Base-by-base conservation (phyloP, 35 echinoderm and acorn worm genomes). In the Acanthaster planci region DNA sequence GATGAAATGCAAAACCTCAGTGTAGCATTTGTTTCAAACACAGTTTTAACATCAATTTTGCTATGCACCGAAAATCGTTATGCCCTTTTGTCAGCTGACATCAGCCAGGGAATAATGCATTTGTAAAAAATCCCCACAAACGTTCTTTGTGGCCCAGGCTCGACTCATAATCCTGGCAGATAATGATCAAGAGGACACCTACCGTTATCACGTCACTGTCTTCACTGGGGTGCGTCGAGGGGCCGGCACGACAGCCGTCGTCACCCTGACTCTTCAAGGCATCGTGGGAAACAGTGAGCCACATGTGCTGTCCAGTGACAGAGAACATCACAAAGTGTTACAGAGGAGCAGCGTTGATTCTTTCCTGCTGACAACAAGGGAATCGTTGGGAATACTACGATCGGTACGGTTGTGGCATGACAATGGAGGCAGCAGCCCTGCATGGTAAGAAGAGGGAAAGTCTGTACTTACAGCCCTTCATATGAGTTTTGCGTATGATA, bases 391-490 rank as follows among this genome's bases (percentile, higher is more conserved):
- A 32, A 83, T 84, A 19, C 67, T 99, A 51, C 82, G 80, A 14
- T 60, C 85, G 26, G 19, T 94, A 1, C 91, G 96, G 54, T 27
- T 99, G 14, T 99, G 96, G 96, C 96, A 99, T 80, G 92, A 99
- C 56, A 99, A 99, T 42, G 80, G 80, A 59, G 91, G 91, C 10
- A 84, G 64, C 21, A 42, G 85, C 77, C 91, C 91, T 79, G 87
- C 84, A 40, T 93, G 91, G 94, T 97, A 78, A 55, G 80, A 52
- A 72, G 3, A 57, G n/a, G n/a, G n/a, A n/a, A n/a, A n/a, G n/a
- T n/a, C n/a, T n/a, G n/a, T n/a, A n/a, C 42, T 4, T 47, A 47
- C 4, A 47, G 12, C 42, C 4, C 4, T 47, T 4, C 42, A 47
- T 4, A 47, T 6, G 12, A 4, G 12, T 47, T 47, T 6, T 12